A percentile compares a stretch with the other conserved stretches of the same genome.
phyloP scores from a whole-genome alignment of 35 echinoderm and acorn worm genomes.

The Holothuria glaberrima region DNA sequence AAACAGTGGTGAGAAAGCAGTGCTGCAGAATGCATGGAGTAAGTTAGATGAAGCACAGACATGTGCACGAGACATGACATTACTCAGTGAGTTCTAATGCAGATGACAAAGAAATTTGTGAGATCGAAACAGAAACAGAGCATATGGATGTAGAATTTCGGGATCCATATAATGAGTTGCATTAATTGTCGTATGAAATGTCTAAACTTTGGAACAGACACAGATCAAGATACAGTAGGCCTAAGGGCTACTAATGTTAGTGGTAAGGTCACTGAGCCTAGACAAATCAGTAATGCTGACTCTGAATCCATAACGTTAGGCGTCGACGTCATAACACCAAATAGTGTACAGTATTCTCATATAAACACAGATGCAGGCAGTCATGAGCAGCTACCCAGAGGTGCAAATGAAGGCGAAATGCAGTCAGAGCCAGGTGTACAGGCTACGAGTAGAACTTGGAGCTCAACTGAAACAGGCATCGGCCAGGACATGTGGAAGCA shows the following conservation, averaged over 20 bases:
- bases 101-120: background rate
- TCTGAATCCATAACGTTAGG: background rate
- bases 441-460: too few species aligned
- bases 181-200: constrained; percentile 19
- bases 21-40: too few species aligned
- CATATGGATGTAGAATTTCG: background rate
- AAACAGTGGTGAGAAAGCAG: too few species aligned
- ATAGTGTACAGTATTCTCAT: background rate
- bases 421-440: too few species aligned
- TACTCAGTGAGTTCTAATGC: background rate
- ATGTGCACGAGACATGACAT: background rate
- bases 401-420: too few species aligned
- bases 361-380: background rate
- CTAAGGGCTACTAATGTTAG: background rate
- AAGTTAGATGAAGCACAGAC: too few species aligned
- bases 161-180: background rate
- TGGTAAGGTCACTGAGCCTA: constrained; percentile 12
- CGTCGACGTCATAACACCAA: background rate
- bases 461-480: too few species aligned
- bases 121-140: background rate
- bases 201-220: background rate
- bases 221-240: background rate
- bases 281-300: background rate
- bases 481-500: constrained; percentile 4
- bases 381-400: too few species aligned